phyloP scores from a whole-genome alignment of 1,140 invertebrate genomes.

The Neomicropteryx cornuta region DNA sequence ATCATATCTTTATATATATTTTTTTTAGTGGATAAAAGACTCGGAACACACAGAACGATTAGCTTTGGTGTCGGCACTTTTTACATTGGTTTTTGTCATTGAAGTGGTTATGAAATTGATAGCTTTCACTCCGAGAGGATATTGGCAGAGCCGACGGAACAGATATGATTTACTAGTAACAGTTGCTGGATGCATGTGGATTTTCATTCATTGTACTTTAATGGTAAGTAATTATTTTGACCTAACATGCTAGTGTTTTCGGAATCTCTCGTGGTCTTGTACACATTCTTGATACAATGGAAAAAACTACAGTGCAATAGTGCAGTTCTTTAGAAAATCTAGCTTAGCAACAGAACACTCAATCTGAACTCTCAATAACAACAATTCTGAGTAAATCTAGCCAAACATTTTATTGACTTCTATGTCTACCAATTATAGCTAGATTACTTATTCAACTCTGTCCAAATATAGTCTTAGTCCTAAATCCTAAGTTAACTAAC shows the following conservation, averaged over 20 bases:
- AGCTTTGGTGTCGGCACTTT: slow-evolving; percentile 75
- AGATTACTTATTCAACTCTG: too few species aligned
- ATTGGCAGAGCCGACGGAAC: slow-evolving; percentile 97
- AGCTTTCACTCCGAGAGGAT: slow-evolving; percentile 95
- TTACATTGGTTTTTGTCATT: slow-evolving; percentile 77
- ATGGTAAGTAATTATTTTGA: slow-evolving; percentile 60
- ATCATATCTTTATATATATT: too few species aligned
- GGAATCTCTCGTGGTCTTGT: neutral
- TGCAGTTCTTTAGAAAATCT: too few species aligned
- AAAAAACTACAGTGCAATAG: too few species aligned
- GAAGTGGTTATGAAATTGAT: slow-evolving; percentile 98
- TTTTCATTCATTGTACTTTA: slow-evolving; percentile 84
- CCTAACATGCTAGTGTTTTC: too few species aligned
- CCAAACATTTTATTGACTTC: too few species aligned
- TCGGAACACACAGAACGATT: slow-evolving; percentile 66
- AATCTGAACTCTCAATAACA: too few species aligned
- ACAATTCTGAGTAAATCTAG: too few species aligned
- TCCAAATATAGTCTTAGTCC: too few species aligned
- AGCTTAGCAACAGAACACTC: too few species aligned
- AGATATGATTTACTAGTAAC: slow-evolving; percentile 97
- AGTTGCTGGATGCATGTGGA: slow-evolving; percentile 93
- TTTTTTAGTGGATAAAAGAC: slow-evolving; percentile 70
- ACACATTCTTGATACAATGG: slow-evolving; percentile 5
- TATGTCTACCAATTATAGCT: too few species aligned
- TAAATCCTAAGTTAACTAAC: too few species aligned